Conservation (phyloP, 2,113 vertebrate genomes). For the Platichthys flesus region DNA sequence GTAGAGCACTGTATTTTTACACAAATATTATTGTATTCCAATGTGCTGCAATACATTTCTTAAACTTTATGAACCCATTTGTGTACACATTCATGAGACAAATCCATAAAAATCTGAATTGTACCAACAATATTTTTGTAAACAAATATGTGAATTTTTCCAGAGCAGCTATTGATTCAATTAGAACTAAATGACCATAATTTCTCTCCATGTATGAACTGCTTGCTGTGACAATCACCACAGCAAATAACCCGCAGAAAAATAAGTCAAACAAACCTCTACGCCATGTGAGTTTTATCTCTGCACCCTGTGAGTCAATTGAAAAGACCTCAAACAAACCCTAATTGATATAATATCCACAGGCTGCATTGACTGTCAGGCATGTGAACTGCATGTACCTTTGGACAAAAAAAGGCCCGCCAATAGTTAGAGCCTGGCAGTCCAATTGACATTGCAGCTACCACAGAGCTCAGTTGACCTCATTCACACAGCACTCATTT, state of each 20-base stretch:
- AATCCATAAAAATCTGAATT: no score
- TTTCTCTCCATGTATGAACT: neutral
- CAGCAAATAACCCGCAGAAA: neutral
- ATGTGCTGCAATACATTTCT: no score
- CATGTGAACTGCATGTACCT: constrained; percentile 48
- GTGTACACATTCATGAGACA: no score
- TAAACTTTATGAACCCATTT: no score
- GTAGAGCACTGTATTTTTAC: no score
- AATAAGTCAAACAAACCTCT: constrained; percentile 35
- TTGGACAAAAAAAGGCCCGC: constrained; percentile 14
- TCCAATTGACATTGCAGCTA: constrained; percentile 63
- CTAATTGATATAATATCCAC: constrained; percentile 68
- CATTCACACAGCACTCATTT: constrained; percentile 49
- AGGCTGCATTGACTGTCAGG: constrained; percentile 43
- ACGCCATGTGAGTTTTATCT: constrained; percentile 25
- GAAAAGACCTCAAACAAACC: constrained; percentile 54
- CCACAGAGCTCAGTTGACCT: constrained; percentile 52
- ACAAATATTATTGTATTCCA: no score
- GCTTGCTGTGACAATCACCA: neutral
- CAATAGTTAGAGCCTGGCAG: constrained; percentile 46
- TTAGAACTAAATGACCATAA: no score
- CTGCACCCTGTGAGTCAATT: constrained; percentile 51
- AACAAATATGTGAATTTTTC: no score
- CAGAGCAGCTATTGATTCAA: no score
- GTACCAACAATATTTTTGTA: no score